Base-by-base conservation (phyloP, 2,113 vertebrate genomes). In the Eleginops maclovinus region DNA sequence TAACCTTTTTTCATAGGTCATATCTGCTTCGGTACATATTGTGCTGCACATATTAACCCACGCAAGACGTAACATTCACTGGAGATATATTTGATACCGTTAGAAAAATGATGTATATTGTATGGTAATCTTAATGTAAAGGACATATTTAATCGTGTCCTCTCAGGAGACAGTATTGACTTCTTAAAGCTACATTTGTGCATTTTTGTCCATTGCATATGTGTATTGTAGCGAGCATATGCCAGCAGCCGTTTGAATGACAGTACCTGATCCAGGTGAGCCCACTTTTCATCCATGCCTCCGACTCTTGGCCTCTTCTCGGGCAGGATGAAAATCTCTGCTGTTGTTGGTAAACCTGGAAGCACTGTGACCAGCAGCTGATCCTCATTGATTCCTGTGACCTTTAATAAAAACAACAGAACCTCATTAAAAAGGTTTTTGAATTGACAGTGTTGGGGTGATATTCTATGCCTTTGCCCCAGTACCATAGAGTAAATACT, bases 301-400 rank as follows among this genome's bases (percentile, higher is more conserved):
- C 94, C 76, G 54, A 83, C 93, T 14, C 88, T 55, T 0, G 86
- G 54, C 62, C 92, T 94, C 86, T 91, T 94, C 79, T 94, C 94
- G 0, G 97, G 96, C 19, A 98, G 93, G 61, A 98, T 93, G 84
- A 96, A 98, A 85, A 97, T 92, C 63, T 98, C 96, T 0, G 97
- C 97, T 13, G 96, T 93, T 0, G 96, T 97, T 7, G 97, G 97
- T 17, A 97, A 88, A 55, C 96, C 96, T 0, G 96, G 95, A 7
- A 96, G 93, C 70, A 97, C 94, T 0, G 95, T 93, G 10, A 98
- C 95, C 91, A 98, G 88, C 81, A 98, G 91, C 15, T 96, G 96
- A 69, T 95, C 94, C 82, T 91, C 93, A 7, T 94, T 94, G 85
- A 98, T 93, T 50, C 93, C 95, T 0, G 96, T 97, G 74, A 94